phyloP scores from a whole-genome alignment of 2,888 invertebrate species.

The Atrina japonica region DNA sequence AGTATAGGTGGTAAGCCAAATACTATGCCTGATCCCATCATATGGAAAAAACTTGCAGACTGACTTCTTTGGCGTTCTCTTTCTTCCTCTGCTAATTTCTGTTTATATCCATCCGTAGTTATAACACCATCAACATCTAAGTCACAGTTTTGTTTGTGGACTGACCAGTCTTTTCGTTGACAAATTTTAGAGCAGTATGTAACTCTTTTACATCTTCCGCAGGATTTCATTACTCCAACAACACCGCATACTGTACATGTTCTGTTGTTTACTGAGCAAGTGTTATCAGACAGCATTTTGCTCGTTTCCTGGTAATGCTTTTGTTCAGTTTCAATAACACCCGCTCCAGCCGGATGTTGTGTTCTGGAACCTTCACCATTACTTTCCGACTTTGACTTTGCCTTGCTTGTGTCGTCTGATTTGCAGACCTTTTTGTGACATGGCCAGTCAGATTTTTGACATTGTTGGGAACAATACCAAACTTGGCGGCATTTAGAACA shows the following conservation, averaged over 20 bases:
- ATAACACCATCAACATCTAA: slow-evolving; percentile 1
- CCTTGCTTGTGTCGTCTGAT: not conserved
- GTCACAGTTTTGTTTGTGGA: slow-evolving; percentile 20
- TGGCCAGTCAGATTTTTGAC: slow-evolving; percentile 1
- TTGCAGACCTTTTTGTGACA: not conserved
- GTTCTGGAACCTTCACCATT: not conserved
- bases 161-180: slow-evolving; percentile 30
- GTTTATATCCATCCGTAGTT: slow-evolving; percentile 2
- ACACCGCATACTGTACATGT: slow-evolving; percentile 1
- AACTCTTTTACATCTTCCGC: slow-evolving; percentile 15
- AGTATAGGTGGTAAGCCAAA: not conserved
- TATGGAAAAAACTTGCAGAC: not conserved
- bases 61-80: not conserved
- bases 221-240: slow-evolving; percentile 5
- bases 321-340: too few relatives aligned
- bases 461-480: not conserved
- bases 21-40: not conserved
- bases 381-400: not conserved
- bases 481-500: slow-evolving; percentile 2
- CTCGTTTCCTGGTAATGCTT: too few relatives aligned
- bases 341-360: not conserved
- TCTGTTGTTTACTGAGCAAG: too few relatives aligned
- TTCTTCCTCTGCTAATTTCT: not conserved
- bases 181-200: slow-evolving; percentile 31
- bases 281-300: too few relatives aligned